A percentile compares a stretch with the other conserved stretches of the same genome.
phyloP scores from a whole-genome alignment of 2,797 vertebrate genomes.

The Calcarius lapponicus region DNA sequence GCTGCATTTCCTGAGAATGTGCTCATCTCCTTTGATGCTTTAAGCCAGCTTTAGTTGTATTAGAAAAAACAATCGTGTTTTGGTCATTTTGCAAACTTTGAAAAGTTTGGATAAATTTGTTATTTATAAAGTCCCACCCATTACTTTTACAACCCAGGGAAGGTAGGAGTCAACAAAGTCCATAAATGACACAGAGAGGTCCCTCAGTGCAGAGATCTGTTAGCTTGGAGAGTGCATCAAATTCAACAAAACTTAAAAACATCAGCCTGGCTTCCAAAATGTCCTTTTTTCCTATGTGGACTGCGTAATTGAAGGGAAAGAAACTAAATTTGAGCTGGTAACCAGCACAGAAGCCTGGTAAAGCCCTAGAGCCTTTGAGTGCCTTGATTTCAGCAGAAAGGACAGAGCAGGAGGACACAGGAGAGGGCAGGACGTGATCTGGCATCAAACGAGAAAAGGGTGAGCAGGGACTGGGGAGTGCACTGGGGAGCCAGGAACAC shows the following conservation, averaged over 20 bases:
- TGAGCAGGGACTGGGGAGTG: neutral
- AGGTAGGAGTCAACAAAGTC: neutral
- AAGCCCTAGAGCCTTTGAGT: neutral
- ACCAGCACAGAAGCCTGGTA: neutral
- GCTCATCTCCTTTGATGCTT: neutral
- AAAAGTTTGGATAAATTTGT: neutral
- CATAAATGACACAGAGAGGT: neutral
- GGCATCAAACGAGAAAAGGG: neutral
- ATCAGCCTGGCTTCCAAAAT: neutral
- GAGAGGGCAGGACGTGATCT: neutral
- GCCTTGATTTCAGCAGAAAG: neutral
- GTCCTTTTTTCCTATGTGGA: neutral
- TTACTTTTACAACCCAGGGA: neutral
- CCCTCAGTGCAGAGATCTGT: neutral
- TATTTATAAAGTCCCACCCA: neutral
- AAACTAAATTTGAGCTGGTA: neutral
- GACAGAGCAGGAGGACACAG: neutral
- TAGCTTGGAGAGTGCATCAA: neutral
- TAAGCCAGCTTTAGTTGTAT: neutral
- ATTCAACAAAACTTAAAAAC: neutral
- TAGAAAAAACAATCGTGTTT: neutral
- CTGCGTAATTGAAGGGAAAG: neutral
- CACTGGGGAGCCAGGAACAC: neutral
- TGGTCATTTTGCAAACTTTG: neutral
- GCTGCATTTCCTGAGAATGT: neutral